These are phyloP conservation scores for Yponomeuta sedellus DNA, from an alignment of 2,888 invertebrate species.

Conservation along the genomic window DNA sequence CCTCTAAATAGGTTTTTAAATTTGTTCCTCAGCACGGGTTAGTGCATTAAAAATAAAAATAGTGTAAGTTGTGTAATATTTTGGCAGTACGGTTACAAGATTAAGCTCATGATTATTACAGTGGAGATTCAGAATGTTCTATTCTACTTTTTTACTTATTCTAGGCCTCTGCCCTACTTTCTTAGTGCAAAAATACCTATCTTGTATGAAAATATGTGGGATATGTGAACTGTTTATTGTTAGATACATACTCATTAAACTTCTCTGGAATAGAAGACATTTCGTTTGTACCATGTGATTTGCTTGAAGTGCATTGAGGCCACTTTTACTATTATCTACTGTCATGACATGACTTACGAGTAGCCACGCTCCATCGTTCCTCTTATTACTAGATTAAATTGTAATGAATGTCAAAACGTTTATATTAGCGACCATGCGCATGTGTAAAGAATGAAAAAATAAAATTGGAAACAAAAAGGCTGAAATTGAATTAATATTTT, in stretches of 20 bases:
- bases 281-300: constrained; percentile 60
- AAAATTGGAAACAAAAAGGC: constrained; percentile 1
- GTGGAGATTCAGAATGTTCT: background rate
- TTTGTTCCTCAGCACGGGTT: too few species aligned
- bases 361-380: background rate
- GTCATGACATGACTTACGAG: too few species aligned
- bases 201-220: constrained; percentile 55
- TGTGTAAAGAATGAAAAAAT: background rate
- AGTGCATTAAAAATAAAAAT: too few species aligned
- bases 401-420: background rate
- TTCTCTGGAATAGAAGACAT: constrained; percentile 19
- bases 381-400: background rate
- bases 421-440: background rate
- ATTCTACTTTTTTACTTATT: background rate
- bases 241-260: background rate
- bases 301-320: constrained; percentile 37
- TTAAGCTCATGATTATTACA: background rate
- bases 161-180: constrained; percentile 2
- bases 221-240: constrained; percentile 10
- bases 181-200: constrained; percentile 62
- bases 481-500: constrained; percentile 15
- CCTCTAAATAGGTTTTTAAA: too few species aligned
- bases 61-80: background rate
- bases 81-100: background rate
- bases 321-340: constrained; percentile 28